A percentile compares a stretch with the other conserved stretches of the same genome.
phyloP scores from a whole-genome alignment of 1,140 invertebrate genomes.

The Orchesella cincta region DNA sequence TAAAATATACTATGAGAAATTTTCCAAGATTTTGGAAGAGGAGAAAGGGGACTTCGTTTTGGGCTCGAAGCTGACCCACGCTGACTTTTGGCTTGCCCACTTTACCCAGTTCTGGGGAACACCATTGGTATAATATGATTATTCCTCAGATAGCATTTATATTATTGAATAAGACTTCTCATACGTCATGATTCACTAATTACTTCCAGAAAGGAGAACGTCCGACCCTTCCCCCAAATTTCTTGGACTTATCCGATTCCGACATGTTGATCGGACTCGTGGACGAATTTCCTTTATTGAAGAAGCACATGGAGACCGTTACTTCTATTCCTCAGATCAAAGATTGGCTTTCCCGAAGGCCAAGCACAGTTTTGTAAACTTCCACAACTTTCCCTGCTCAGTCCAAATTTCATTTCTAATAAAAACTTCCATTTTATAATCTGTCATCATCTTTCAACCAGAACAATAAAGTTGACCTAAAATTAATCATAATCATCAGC shows the following conservation, averaged over 20 bases:
- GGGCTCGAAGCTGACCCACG: not conserved
- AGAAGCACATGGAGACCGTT: not conserved
- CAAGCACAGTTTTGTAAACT: not conserved
- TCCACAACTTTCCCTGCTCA: too few relatives aligned
- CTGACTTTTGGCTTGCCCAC: slow-evolving; percentile 9
- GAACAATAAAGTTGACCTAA: too few relatives aligned
- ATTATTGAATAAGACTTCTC: not conserved
- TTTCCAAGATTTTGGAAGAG: not conserved
- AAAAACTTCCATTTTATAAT: too few relatives aligned
- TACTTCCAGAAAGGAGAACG: not conserved
- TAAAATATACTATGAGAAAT: slow-evolving; percentile 2
- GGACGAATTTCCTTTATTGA: not conserved
- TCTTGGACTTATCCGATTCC: not conserved
- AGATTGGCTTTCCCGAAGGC: not conserved
- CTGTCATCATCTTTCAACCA: too few relatives aligned
- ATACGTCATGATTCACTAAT: not conserved
- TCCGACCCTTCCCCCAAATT: not conserved
- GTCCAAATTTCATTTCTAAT: too few relatives aligned
- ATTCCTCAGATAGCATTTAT: not conserved
- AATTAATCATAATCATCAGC: too few relatives aligned
- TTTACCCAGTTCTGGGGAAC: not conserved
- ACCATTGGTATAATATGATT: not conserved
- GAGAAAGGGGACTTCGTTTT: not conserved
- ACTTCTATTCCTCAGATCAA: not conserved
- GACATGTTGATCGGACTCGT: not conserved